These are phyloP conservation scores for Onychomys torridus DNA, from an alignment of 2,797 vertebrate genomes.

Conservation along the genomic window DNA sequence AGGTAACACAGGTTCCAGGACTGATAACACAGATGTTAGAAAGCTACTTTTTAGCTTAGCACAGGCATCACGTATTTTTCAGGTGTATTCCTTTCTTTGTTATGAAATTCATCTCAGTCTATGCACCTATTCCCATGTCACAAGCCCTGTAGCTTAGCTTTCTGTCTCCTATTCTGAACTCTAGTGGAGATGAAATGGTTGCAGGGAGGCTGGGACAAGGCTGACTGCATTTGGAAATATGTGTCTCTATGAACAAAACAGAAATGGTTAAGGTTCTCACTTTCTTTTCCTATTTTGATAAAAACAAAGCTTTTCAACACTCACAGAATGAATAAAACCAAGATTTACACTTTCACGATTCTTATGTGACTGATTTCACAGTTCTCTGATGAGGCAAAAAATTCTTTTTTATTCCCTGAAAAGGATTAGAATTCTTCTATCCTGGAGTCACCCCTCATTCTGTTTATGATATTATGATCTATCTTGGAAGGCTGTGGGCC, in stretches of 20 bases:
- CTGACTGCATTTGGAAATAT: conserved; percentile 2
- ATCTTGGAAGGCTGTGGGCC: not conserved
- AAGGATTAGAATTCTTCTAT: conserved; percentile 32
- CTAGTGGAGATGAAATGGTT: conserved; percentile 23
- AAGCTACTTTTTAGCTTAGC: not conserved
- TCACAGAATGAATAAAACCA: conserved; percentile 34
- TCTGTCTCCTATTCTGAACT: conserved; percentile 43
- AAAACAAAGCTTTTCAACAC: conserved; percentile 28
- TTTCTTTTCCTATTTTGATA: conserved; percentile 51
- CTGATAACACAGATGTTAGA: not conserved
- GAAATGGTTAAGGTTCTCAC: conserved; percentile 8
- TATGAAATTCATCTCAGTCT: not conserved
- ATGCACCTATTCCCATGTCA: not conserved
- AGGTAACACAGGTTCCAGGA: not conserved
- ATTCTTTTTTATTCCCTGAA: not conserved
- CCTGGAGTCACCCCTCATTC: not conserved
- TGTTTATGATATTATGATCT: conserved; percentile 20
- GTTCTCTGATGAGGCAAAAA: not conserved
- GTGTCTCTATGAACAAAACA: conserved; percentile 26
- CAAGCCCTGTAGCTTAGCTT: not conserved
- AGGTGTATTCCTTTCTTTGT: not conserved
- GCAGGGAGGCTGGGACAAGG: not conserved
- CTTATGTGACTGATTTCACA: conserved; percentile 16
- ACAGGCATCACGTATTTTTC: conserved; percentile 35
- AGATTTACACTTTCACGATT: conserved; percentile 46